Evolutionary conservation across 2,888 invertebrate species (phyloP).

Genomic region (Tenthredo notha): DNA sequence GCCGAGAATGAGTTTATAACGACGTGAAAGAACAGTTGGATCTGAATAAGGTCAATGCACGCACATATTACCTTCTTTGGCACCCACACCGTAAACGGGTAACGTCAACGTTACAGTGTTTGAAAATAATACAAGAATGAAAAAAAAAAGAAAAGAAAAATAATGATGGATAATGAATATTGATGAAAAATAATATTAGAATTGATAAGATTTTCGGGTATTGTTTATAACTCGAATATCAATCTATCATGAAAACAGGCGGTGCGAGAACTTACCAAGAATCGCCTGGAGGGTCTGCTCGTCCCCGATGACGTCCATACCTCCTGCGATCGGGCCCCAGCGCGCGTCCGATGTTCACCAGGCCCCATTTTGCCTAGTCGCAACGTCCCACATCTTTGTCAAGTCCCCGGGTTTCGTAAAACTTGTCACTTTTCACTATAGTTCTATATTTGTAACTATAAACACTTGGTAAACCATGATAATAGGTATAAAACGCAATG

Average conservation of each 20-base stretch:
- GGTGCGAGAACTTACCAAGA: slow-evolving; percentile 73
- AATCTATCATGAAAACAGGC: not conserved
- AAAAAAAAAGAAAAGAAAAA: not conserved
- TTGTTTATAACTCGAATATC: not conserved
- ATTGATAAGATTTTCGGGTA: not conserved
- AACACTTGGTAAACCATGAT: slow-evolving; percentile 41
- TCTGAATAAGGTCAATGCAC: slow-evolving; percentile 56
- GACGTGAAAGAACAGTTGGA: slow-evolving; percentile 52
- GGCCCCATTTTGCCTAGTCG: slow-evolving; percentile 73
- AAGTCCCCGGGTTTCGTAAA: slow-evolving; percentile 51
- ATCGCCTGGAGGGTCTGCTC: slow-evolving; percentile 78
- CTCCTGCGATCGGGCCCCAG: slow-evolving; percentile 71
- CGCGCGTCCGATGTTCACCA: slow-evolving; percentile 72
- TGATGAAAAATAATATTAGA: not conserved
- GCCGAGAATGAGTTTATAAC: slow-evolving; percentile 46
- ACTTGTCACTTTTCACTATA: slow-evolving; percentile 23
- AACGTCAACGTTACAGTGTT: slow-evolving; percentile 49
- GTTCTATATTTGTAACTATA: not conserved
- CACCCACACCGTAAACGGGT: slow-evolving; percentile 47
- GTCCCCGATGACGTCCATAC: slow-evolving; percentile 77
- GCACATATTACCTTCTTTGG: slow-evolving; percentile 52
- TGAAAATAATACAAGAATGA: not conserved
- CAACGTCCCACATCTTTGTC: slow-evolving; percentile 61
- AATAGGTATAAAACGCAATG: slow-evolving; percentile 21
- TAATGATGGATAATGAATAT: not conserved